These are phyloP conservation scores for Macrophya annulata DNA, from an alignment of 2,888 invertebrate species.

Conservation along the genomic window DNA sequence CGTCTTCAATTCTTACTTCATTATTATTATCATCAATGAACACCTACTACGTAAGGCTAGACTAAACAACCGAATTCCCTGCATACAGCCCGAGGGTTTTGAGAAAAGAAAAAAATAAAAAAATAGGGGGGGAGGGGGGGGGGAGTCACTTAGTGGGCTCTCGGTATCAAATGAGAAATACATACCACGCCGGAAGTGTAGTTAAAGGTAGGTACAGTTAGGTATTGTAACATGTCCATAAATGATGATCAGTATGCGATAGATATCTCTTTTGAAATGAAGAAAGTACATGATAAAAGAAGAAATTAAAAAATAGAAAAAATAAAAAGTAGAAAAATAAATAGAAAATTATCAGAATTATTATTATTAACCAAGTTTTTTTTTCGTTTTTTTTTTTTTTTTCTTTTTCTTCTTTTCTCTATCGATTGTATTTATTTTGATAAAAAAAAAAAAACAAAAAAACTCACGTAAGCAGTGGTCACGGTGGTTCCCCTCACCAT, in stretches of 20 bases:
- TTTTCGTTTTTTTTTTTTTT: neutral
- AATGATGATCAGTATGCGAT: constrained; percentile 30
- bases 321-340: neutral
- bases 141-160: neutral
- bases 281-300: constrained; percentile 16
- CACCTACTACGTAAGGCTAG: neutral
- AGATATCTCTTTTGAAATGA: constrained; percentile 44
- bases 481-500: constrained; percentile 77
- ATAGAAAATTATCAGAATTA: neutral
- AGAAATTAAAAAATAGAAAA: neutral
- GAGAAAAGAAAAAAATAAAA: neutral
- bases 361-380: neutral
- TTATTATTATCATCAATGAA: neutral
- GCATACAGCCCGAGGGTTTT: neutral
- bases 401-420: neutral
- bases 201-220: constrained; percentile 27
- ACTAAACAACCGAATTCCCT: neutral
- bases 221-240: constrained; percentile 46
- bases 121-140: neutral
- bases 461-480: constrained; percentile 77
- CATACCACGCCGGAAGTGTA: constrained; percentile 37
- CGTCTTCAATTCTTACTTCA: neutral
- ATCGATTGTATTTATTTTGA: neutral
- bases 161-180: neutral
- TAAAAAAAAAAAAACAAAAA: neutral